These are phyloP conservation scores for Sebastolobus altivelis DNA, from an alignment of 2,797 vertebrate species.

Conservation along the genomic window DNA sequence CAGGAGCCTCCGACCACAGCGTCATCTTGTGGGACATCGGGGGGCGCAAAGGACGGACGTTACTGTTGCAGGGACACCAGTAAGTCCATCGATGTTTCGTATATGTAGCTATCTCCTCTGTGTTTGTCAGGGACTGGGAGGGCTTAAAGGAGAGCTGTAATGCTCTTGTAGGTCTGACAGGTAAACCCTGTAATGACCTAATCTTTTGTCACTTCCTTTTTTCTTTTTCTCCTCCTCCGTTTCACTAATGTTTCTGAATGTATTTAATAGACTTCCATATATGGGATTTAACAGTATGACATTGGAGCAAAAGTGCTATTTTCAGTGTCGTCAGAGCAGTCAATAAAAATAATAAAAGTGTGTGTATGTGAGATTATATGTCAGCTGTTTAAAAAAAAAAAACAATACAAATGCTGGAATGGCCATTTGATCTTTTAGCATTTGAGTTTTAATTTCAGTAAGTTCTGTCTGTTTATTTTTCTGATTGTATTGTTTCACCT, in stretches of 20 bases:
- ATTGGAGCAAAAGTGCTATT: not conserved
- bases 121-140: not conserved
- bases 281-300: not conserved
- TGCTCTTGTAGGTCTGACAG: not conserved
- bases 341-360: too few species aligned
- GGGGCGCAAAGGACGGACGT: conserved; percentile 93
- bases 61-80: conserved; percentile 97
- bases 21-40: conserved; percentile 99
- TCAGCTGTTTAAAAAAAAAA: not conserved
- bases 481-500: not conserved
- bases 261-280: not conserved
- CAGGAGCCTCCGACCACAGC: conserved; percentile 96
- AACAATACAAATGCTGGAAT: not conserved
- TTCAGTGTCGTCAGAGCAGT: too few species aligned
- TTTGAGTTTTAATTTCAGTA: not conserved
- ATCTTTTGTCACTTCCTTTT: not conserved
- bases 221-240: not conserved
- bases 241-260: not conserved
- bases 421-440: not conserved
- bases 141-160: not conserved
- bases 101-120: not conserved
- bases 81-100: conserved; percentile 73
- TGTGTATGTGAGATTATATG: not conserved
- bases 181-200: conserved; percentile 2
- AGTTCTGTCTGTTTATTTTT: not conserved